Evolutionary conservation across 2,888 invertebrate species (phyloP), one percentile per base, ranked within the genome.

Genomic region (Keiferia lycopersicella): DNA sequence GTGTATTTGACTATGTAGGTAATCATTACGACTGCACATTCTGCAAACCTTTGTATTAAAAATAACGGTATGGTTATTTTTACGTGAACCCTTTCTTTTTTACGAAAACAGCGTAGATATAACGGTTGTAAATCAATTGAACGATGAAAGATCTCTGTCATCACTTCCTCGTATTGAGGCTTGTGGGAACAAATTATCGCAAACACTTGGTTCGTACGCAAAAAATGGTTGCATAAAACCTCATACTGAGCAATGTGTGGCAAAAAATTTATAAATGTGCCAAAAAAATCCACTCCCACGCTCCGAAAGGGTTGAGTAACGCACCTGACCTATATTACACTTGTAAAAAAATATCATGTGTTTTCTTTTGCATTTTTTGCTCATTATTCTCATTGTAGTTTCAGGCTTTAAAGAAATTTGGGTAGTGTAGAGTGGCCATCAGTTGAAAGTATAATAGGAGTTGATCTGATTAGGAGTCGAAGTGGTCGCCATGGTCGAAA

Each of bases 111-210:
- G 26, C 51, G 22, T 22, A 48, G 12, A 26, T 65, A 75, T 84
- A 85, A 87, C 87, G 83, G 87, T 82, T 73, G 59, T 69, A 71
- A 75, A 79, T 79, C 77, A 78, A 83, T 80, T 79, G 79, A 79
- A 74, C 74, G 73, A 84, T 79, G 79, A 79, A 74, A 73, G 73
- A 84, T 83, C 81, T 78, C 69, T 88, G 91, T 91, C 91, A 86
- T 84, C 91, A 79, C 90, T 88, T 90, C 87, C 87, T 84, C 80
- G 68, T 74, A 74, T 75, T 76, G 71, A 75, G 79, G 82, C 80
- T 80, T 90, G 90, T 91, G 91, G 88, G 91, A 91, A 91, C 90
- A 91, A 91, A 91, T 91, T 90, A 90, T 90, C 82, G 88, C 91
- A 90, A 89, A 91, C 90, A 91, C 88, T 86, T 85, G 71, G 76